Evolutionary conservation across 1,140 invertebrate genomes (phyloP), one percentile per base, ranked within the genome.

Genomic region (Stegodyphus dumicola): DNA sequence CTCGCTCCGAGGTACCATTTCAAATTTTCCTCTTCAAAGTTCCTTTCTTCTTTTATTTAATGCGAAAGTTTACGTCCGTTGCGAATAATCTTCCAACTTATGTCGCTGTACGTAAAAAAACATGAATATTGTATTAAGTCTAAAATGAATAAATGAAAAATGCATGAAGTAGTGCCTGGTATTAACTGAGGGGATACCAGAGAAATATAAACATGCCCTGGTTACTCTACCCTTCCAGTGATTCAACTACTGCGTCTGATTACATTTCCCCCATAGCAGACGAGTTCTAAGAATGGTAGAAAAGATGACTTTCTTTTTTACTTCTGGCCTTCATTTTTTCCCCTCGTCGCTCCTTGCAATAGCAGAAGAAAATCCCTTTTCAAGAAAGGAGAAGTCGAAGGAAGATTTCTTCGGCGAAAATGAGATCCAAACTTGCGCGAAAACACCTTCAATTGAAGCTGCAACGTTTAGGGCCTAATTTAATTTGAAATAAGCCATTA

Each of bases 101-200:
- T 83, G 71, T 83, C 80, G 71, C 75, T 53, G 56, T 75, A 74
- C 70, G 70, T 66, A 83, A 75, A 83, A 83, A 83, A 83, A 83
- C 80, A 83, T 83, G 71, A 83, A 83, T 83, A 83, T 83, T 83
- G 80, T 83, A 75, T 81, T 83, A 75, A 83, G 60, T 83, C 80
- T 75, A 83, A 83, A 83, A 75, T 83, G 80, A 83, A 83, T 83
- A 83, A 83, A 83, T 83, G 71, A 83, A 83, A 83, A 83, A 83
- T 83, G 80, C 80, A 83, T 83, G 80, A 83, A 83, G 70, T 83
- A 74, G 70, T 83, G 71, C 80, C 71, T n/a, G 52, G 80, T 83
- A 83, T 83, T 75, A 83, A 83, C 80, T 51, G 18, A 65, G 70
- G 70, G 80, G 70, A 6, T 51, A 54, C 48, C 54, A 83, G 60